Conservation (phyloP, 2,797 vertebrate genomes). For the Pipistrellus pipistrellus region DNA sequence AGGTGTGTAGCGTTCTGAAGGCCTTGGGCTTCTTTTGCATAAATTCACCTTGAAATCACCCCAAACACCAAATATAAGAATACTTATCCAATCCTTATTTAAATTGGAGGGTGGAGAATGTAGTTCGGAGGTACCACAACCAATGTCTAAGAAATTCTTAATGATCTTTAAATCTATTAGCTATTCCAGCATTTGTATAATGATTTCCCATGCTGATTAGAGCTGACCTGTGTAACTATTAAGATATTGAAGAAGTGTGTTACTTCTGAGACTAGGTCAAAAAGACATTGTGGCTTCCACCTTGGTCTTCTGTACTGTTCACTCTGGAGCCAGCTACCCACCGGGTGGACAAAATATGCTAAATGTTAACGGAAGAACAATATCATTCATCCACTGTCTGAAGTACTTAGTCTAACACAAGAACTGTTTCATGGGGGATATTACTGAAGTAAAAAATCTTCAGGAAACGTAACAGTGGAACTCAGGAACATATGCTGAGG, state of each 20-base stretch:
- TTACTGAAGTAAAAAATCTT: slow-evolving; percentile 5
- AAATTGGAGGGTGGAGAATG: no score
- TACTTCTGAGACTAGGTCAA: neutral
- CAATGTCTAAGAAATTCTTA: no score
- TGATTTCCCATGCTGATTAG: neutral
- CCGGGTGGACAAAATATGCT: neutral
- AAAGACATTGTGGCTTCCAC: neutral
- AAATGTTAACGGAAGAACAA: neutral
- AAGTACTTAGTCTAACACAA: neutral
- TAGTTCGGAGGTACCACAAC: no score
- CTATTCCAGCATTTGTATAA: neutral
- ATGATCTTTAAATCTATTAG: no score
- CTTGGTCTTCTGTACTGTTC: neutral
- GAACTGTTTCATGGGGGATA: neutral
- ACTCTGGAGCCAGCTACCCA: neutral
- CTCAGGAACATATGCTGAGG: neutral
- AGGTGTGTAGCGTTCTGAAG: neutral
- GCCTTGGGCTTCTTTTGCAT: neutral
- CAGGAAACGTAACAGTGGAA: neutral
- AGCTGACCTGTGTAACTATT: neutral
- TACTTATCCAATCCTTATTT: no score
- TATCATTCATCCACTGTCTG: neutral
- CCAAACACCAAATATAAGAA: neutral
- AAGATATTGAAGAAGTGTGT: neutral
- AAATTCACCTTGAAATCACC: neutral